A percentile compares a stretch with the other conserved stretches of the same genome.
Conservation (phyloP, 1,140 invertebrate genomes). For the Bombus waltoni region DNA sequence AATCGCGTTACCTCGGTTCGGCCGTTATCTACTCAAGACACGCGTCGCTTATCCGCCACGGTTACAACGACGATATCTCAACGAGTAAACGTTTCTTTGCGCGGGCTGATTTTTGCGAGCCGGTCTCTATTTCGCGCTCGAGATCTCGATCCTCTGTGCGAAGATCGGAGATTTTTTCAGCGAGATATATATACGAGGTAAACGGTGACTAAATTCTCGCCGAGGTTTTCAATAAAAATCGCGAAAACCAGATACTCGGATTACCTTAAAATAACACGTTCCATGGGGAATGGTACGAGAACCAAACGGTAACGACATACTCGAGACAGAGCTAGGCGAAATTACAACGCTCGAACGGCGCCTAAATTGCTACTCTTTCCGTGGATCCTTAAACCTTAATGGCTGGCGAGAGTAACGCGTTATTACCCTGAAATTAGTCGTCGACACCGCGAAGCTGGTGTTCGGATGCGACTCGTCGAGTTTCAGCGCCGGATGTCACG, state of each 20-base stretch:
- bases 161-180: not conserved
- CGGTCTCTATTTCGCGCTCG: no score
- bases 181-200: no score
- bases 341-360: not conserved
- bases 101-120: not conserved
- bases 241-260: not conserved
- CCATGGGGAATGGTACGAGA: not conserved
- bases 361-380: not conserved
- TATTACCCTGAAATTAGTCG: not conserved
- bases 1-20: slow-evolving; percentile 49
- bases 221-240: not conserved
- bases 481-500: not conserved
- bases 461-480: not conserved
- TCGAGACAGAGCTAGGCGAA: not conserved
- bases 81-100: not conserved
- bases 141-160: no score
- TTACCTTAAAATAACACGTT: not conserved
- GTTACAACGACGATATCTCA: slow-evolving; percentile 46
- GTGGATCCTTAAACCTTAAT: not conserved
- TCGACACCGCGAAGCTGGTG: not conserved
- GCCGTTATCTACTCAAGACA: slow-evolving; percentile 39
- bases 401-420: not conserved
- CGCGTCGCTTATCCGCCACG: slow-evolving; percentile 42
- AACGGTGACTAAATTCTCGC: not conserved
- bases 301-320: not conserved